These are phyloP conservation scores for Mythimna ferrago DNA, from an alignment of 2,888 invertebrate genomes.

Conservation along the genomic window DNA sequence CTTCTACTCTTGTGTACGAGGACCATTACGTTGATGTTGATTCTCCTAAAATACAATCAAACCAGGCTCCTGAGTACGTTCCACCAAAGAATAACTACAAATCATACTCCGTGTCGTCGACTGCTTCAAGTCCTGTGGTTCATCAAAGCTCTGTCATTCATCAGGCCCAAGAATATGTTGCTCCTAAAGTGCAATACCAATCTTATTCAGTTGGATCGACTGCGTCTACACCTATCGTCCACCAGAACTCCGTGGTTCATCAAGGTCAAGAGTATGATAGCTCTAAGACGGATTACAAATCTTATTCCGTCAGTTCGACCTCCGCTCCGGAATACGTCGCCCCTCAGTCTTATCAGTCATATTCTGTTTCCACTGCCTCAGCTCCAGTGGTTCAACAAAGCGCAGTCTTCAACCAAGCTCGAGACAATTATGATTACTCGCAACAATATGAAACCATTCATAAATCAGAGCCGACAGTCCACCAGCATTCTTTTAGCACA, in stretches of 20 bases:
- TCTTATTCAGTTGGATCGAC: constrained; percentile 78
- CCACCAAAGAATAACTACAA: constrained; percentile 78
- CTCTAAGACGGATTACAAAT: constrained; percentile 75
- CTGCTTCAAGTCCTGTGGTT: constrained; percentile 73
- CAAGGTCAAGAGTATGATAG: constrained; percentile 73
- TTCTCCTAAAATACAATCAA: constrained; percentile 73
- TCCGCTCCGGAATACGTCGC: constrained; percentile 76
- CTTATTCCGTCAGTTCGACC: constrained; percentile 75
- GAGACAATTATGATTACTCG: constrained; percentile 73
- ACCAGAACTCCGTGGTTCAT: constrained; percentile 72
- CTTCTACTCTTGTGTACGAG: constrained; percentile 82
- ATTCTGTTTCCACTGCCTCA: constrained; percentile 73
- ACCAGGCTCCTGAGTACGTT: constrained; percentile 75
- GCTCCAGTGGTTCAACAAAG: constrained; percentile 68
- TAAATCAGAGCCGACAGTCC: constrained; percentile 61
- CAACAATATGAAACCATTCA: constrained; percentile 69
- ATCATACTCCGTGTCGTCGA: constrained; percentile 74
- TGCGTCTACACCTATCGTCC: constrained; percentile 72
- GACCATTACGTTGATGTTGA: constrained; percentile 82
- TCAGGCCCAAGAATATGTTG: constrained; percentile 71
- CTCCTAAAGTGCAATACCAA: constrained; percentile 77
- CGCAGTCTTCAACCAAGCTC: constrained; percentile 63
- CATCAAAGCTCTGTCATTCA: constrained; percentile 72
- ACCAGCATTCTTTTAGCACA: constrained; percentile 75
- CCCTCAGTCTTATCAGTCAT: constrained; percentile 76